phyloP scores from a whole-genome alignment of 2,888 invertebrate species.

The Archips crataeganus region DNA sequence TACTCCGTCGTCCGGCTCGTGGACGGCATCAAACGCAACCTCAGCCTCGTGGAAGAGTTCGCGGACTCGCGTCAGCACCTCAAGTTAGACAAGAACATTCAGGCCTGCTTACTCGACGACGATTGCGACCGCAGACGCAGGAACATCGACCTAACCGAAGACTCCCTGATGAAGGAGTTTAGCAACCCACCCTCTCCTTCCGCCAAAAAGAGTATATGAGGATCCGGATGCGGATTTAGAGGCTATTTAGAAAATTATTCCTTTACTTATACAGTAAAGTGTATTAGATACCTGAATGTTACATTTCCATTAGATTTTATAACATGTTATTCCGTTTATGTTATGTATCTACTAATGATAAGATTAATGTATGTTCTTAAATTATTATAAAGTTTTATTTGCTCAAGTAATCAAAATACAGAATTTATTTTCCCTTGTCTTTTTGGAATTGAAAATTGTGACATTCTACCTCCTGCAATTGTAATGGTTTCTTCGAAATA shows the following conservation, averaged over 20 bases:
- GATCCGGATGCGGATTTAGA: conserved; percentile 15
- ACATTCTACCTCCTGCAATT: conserved; percentile 43
- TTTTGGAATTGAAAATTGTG: conserved; percentile 48
- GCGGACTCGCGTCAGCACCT: conserved; percentile 69
- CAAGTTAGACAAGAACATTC: conserved; percentile 75
- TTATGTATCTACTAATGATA: conserved; percentile 62
- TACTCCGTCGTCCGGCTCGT: conserved; percentile 79
- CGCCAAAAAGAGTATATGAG: conserved; percentile 74
- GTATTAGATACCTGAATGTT: conserved; percentile 78
- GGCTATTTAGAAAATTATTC: conserved; percentile 47
- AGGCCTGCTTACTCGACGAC: conserved; percentile 74
- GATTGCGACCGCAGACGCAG: conserved; percentile 65
- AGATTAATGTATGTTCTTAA: conserved; percentile 72
- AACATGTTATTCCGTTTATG: conserved; percentile 82
- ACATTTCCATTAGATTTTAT: conserved; percentile 85
- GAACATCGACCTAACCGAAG: conserved; percentile 60
- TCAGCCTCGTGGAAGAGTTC: conserved; percentile 78
- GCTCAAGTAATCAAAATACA: conserved; percentile 78
- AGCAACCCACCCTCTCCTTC: conserved; percentile 70
- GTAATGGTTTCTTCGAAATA: conserved; percentile 47
- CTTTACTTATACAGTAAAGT: conserved; percentile 61
- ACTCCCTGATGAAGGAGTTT: conserved; percentile 62
- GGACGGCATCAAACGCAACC: conserved; percentile 78
- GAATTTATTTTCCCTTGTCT: conserved; percentile 47
- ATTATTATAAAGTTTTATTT: conserved; percentile 79